phyloP scores from a whole-genome alignment of 2,797 vertebrate species.

The Lemur catta region DNA sequence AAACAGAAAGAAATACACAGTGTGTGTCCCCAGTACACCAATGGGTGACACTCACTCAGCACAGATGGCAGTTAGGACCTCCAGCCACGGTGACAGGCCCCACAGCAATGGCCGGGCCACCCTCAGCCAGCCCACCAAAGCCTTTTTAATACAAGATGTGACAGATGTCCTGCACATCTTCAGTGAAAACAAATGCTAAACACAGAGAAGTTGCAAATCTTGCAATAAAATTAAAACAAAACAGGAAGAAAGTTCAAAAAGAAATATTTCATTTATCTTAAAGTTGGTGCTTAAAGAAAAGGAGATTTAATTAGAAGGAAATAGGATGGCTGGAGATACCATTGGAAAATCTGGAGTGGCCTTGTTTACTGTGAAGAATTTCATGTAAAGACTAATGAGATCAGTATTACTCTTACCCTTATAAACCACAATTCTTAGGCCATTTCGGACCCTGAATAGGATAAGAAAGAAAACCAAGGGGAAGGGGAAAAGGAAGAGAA shows the following conservation, averaged over 20 bases:
- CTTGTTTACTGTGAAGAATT: neutral
- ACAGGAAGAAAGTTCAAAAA: neutral
- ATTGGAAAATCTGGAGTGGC: neutral
- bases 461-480: neutral
- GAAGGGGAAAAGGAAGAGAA: neutral
- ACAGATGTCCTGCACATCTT: fast-evolving
- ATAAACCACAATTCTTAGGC: neutral
- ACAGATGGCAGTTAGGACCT: neutral
- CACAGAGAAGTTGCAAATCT: neutral
- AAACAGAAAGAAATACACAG: neutral
- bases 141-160: neutral
- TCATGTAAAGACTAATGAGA: neutral
- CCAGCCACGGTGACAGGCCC: neutral
- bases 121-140: neutral
- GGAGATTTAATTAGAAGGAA: neutral
- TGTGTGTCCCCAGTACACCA: no score
- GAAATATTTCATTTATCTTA: neutral
- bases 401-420: neutral
- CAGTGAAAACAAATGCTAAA: neutral
- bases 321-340: neutral
- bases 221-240: neutral
- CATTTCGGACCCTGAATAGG: neutral
- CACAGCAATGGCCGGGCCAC: fast-evolving
- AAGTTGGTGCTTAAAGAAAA: neutral
- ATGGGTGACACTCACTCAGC: neutral